Percentiles rank a stretch among this genome's conserved stretches.
Conservation (phyloP, 2,113 vertebrate species). For the Promerops cafer region DNA sequence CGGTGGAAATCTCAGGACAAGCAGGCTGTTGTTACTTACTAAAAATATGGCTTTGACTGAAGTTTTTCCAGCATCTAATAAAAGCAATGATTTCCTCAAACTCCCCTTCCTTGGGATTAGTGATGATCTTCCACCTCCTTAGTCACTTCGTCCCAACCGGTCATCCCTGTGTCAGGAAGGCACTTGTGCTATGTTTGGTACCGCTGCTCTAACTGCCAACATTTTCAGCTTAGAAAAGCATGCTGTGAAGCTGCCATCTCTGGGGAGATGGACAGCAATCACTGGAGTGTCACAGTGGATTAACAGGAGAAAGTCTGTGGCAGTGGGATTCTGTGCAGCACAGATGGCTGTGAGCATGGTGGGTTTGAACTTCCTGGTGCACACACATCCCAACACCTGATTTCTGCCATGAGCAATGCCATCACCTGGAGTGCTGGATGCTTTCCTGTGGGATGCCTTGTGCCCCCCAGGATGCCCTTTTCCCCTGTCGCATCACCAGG, state of each 20-base stretch:
- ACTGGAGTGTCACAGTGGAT: not conserved
- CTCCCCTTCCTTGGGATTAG: not conserved
- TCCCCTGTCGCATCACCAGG: not conserved
- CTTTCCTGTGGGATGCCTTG: not conserved
- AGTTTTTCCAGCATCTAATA: not conserved
- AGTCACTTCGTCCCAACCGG: rapidly evolving
- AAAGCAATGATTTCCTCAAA: not conserved
- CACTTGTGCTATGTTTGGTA: rapidly evolving
- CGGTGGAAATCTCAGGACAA: not conserved
- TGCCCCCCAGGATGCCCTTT: not conserved
- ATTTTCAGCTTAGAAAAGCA: not conserved
- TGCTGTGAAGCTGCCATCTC: not conserved
- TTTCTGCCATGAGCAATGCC: not conserved
- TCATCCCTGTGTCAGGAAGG: not conserved
- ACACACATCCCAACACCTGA: rapidly evolving
- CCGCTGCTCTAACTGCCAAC: not conserved
- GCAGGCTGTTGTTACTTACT: not conserved
- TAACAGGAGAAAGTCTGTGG: not conserved
- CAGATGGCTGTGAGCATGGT: rapidly evolving
- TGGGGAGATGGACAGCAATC: not conserved
- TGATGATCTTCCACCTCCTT: not conserved
- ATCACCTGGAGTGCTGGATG: not conserved
- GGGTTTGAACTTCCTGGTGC: not conserved
- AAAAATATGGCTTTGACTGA: not conserved
- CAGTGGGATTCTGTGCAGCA: not conserved